phyloP scores from a whole-genome alignment of 2,797 vertebrate species.

The Morelia viridis region DNA sequence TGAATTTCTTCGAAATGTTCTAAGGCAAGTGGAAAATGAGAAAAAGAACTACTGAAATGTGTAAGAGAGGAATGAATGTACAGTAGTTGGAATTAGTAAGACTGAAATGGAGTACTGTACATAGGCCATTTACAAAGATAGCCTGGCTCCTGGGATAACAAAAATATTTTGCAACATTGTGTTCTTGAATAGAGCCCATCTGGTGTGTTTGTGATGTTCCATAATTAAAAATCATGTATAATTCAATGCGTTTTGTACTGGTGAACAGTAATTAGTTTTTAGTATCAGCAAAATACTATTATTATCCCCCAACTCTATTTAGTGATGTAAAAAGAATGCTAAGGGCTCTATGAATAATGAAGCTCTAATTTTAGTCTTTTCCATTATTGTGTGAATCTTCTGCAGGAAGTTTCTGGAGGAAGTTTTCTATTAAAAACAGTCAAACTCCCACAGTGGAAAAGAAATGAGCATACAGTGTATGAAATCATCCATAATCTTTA shows the following conservation, averaged over 20 bases:
- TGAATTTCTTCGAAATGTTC: not conserved
- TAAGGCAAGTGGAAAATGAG: not conserved
- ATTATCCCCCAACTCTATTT: slow-evolving; percentile 35
- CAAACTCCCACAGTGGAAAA: slow-evolving; percentile 16
- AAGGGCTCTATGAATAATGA: slow-evolving; percentile 38
- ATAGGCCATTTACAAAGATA: not conserved
- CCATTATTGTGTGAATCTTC: slow-evolving; percentile 24
- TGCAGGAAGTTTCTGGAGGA: not conserved
- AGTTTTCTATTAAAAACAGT: not conserved
- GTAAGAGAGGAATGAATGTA: not conserved
- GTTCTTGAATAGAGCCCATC: not conserved
- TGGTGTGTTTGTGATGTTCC: slow-evolving; percentile 15
- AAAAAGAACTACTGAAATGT: not conserved
- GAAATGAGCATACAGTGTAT: not conserved
- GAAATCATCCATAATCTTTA: slow-evolving; percentile 13
- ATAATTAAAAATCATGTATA: slow-evolving; percentile 33
- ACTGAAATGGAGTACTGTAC: not conserved
- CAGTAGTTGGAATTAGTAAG: not conserved
- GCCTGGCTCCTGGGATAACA: not conserved
- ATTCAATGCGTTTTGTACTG: slow-evolving; percentile 27
- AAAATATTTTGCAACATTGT: not conserved
- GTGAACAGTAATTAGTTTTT: slow-evolving; percentile 31
- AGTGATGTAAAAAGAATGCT: slow-evolving; percentile 25
- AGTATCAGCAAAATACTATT: slow-evolving; percentile 41
- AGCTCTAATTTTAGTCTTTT: slow-evolving; percentile 35